Evolutionary conservation across 2,888 invertebrate species (phyloP), one percentile per base, ranked within the genome.

Genomic region (Drosophila cognata): DNA sequence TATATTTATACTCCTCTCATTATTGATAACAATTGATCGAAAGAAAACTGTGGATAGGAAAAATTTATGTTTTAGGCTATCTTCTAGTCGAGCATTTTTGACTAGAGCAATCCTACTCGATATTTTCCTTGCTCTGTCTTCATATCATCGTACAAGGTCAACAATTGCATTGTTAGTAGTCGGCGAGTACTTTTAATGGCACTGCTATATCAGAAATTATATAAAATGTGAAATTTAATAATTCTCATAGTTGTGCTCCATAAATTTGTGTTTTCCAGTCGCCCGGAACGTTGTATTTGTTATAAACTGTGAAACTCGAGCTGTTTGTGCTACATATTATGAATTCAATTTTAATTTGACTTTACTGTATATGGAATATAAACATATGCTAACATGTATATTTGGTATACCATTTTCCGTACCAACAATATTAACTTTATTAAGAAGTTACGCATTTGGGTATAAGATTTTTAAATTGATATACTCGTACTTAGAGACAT

Each of bases 281-380:
- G 60, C 74, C 41, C 79, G 74, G 69, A 79, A 74, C 75, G 43
- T 13, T 7, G 13, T 21, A 31, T 28, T 28, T 38, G 16, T n/a
- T 43, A 56, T 25, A 53, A 21, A 55, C 41, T 11, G 46, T 25
- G 55, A 28, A 48, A 60, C 16, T 18, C 4, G 21, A 75, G 48
- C 59, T 46, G 16, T 33, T 33, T 36, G 6, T 50, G 31, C 21
- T 28, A 69, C 21, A 51, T 51, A 28, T 43, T 13, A 31, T 21
- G 8, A 57, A 43, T 31, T 29, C 5, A 11, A 41, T 41, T 41
- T 13, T 8, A 31, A 31, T 28, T 41, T 5, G 8, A 16, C 25
- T 25, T 28, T 16, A 43, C 31, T 31, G 10, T 31, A 29, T 41
- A 3, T 21, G 56, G 52, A 33, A 51, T 21, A 46, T 13, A 21